Evolutionary conservation across 30 jellyfish, hydroid and myxozoan genomes (phyloP).

Genomic region (Pelagia noctiluca): DNA sequence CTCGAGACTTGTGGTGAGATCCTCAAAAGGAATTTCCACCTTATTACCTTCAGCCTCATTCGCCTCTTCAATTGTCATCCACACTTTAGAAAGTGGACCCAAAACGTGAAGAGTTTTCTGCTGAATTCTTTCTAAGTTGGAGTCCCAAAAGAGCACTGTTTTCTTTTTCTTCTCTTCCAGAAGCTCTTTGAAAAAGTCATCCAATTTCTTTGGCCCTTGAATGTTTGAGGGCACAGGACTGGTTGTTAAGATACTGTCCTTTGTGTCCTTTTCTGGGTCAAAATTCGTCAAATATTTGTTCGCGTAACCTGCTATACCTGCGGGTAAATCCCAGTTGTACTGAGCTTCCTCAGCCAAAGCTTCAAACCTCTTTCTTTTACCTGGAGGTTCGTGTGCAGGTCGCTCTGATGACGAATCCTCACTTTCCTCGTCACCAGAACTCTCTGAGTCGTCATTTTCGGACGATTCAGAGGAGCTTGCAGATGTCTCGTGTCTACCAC

Average conservation of each 20-base stretch:
- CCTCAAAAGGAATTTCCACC: not conserved
- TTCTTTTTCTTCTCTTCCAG: conserved; percentile 31
- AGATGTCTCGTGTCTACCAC: too few relatives aligned
- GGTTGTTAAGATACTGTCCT: conserved; percentile 12
- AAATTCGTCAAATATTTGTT: conserved; percentile 22
- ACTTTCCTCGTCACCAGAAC: too few relatives aligned
- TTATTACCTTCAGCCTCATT: not conserved
- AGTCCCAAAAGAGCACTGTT: not conserved
- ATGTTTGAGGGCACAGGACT: conserved; percentile 37
- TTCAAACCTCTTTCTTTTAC: not conserved
- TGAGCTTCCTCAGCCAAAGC: not conserved
- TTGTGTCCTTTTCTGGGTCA: conserved; percentile 34
- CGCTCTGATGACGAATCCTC: not conserved
- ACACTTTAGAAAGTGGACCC: not conserved
- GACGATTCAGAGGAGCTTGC: not conserved
- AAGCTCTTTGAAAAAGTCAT: conserved; percentile 24
- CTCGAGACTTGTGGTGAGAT: not conserved
- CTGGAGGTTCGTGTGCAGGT: not conserved
- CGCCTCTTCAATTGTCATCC: not conserved
- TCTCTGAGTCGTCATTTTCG: not conserved
- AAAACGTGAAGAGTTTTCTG: conserved; percentile 4
- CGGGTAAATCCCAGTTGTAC: conserved; percentile 14
- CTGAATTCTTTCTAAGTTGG: conserved; percentile 11
- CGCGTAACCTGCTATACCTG: conserved; percentile 8
- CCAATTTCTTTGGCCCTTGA: conserved; percentile 17